phyloP scores from a whole-genome alignment of 2,797 vertebrate species.

The Squalus acanthias region DNA sequence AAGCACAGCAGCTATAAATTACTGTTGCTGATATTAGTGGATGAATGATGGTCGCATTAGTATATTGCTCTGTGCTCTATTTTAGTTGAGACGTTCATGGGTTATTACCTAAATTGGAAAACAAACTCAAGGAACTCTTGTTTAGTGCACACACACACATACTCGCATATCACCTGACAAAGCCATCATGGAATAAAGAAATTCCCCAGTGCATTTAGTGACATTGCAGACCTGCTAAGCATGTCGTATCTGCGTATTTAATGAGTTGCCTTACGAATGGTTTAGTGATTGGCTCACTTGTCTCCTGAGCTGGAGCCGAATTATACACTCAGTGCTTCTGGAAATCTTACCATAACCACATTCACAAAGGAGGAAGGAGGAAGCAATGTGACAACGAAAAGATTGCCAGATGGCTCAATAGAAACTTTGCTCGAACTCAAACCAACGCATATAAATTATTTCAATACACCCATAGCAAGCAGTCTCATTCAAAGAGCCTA shows the following conservation, averaged over 20 bases:
- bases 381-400: background rate
- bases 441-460: background rate
- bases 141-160: background rate
- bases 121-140: background rate
- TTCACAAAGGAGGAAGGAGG: background rate
- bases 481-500: background rate
- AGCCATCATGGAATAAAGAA: background rate
- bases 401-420: background rate
- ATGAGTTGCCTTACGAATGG: background rate
- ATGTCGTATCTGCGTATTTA: background rate
- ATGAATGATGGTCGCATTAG: background rate
- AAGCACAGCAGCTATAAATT: background rate
- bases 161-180: background rate
- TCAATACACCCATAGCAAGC: background rate
- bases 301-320: background rate
- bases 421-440: background rate
- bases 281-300: background rate
- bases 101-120: background rate
- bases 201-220: background rate
- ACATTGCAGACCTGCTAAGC: background rate
- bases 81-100: background rate
- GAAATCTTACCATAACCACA: background rate
- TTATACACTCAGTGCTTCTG: background rate
- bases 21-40: background rate
- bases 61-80: background rate